A percentile compares a stretch with the other conserved stretches of the same genome.
phyloP scores from a whole-genome alignment of 2,797 vertebrate genomes.

The Nannoperca obscura region DNA sequence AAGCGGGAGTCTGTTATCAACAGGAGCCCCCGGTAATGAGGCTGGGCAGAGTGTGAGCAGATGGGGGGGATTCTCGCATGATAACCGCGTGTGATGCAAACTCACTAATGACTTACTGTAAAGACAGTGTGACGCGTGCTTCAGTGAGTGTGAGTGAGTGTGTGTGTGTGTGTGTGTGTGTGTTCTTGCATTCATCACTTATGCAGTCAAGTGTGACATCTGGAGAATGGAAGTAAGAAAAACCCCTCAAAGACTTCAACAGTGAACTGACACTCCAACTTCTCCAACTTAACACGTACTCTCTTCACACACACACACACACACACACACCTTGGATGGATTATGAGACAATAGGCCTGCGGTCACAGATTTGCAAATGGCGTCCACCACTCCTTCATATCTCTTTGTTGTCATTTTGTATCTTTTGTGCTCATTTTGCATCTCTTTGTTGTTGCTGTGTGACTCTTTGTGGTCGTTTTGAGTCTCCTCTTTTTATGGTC shows the following conservation, averaged over 20 bases:
- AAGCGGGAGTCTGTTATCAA: conserved; percentile 53
- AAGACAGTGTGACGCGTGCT: conserved; percentile 49
- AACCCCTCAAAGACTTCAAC: conserved; percentile 18
- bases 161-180: conserved; percentile 5
- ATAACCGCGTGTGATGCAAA: conserved; percentile 63
- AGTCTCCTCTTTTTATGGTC: background rate
- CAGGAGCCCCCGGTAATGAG: conserved; percentile 65
- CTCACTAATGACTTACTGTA: conserved; percentile 63
- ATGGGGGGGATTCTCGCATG: conserved; percentile 68
- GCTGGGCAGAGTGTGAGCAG: conserved; percentile 61
- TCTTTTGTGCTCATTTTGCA: background rate
- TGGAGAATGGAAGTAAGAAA: conserved; percentile 46
- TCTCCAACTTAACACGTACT: conserved; percentile 6
- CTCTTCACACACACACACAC: conserved; percentile 5
- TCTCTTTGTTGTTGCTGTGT: background rate
- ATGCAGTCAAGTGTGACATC: conserved; percentile 59
- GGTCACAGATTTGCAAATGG: background rate
- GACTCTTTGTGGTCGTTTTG: background rate
- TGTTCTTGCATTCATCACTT: conserved; percentile 12
- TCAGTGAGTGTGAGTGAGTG: conserved; percentile 22
- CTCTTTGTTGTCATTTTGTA: background rate
- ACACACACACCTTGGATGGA: background rate
- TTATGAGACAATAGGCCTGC: background rate
- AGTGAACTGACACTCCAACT: conserved; percentile 9
- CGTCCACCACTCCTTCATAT: no score